Percentiles rank a stretch among this genome's conserved stretches.
Conservation (phyloP, 2,797 vertebrate species). For the Thunnus albacares region DNA sequence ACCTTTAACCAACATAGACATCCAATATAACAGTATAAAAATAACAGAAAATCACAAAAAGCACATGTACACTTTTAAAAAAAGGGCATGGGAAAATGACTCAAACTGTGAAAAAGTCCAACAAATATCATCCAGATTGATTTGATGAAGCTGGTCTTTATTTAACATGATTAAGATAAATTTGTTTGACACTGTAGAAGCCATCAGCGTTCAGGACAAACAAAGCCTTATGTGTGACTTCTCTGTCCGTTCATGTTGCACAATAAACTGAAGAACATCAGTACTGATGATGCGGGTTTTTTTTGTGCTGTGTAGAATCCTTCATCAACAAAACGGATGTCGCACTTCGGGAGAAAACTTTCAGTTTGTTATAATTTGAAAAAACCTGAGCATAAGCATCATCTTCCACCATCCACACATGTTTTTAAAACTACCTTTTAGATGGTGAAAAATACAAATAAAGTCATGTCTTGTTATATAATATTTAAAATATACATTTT, state of each 20-base stretch:
- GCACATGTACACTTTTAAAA: too few species aligned
- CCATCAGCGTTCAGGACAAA: constrained; percentile 18
- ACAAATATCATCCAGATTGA: not conserved
- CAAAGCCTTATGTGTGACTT: not conserved
- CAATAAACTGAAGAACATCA: not conserved
- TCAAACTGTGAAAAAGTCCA: not conserved
- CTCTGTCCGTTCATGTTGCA: constrained; percentile 14
- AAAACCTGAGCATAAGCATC: constrained; percentile 61
- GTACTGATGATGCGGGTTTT: not conserved
- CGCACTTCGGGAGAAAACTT: not conserved
- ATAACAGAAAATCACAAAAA: too few species aligned
- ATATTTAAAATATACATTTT: constrained; percentile 65
- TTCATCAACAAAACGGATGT: constrained; percentile 13
- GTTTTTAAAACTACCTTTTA: not conserved
- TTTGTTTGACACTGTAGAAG: constrained; percentile 21
- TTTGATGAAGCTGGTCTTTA: constrained; percentile 56
- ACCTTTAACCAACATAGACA: too few species aligned
- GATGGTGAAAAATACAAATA: constrained; percentile 27
- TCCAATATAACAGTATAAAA: too few species aligned
- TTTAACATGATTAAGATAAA: constrained; percentile 32
- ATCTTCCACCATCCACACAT: constrained; percentile 3
- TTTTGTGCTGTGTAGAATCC: constrained; percentile 10
- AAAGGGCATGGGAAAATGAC: not conserved
- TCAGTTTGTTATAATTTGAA: not conserved
- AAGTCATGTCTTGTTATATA: constrained; percentile 22